Evolutionary conservation across 92 coral and sea anemone genomes (phyloP).

Genomic region (Diadumene lineata): DNA sequence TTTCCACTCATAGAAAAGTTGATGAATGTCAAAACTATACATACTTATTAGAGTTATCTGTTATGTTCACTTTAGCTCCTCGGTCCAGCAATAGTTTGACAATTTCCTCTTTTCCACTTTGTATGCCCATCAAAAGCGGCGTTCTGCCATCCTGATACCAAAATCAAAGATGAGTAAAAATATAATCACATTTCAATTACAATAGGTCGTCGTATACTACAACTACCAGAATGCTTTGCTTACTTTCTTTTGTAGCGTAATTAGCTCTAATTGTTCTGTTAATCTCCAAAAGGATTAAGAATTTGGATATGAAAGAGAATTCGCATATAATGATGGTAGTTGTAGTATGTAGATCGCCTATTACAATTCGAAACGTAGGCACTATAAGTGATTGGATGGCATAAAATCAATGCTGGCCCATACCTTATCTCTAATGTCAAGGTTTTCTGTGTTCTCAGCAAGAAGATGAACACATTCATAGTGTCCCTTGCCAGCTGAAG

Average conservation of each 20-base stretch:
- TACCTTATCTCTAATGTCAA: constrained; percentile 87
- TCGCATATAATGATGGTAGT: no score
- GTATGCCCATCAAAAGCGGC: constrained; percentile 87
- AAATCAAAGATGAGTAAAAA: background rate
- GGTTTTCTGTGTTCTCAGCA: constrained; percentile 58
- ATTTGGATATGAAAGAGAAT: no score
- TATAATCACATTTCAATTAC: no score
- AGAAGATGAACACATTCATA: constrained; percentile 70
- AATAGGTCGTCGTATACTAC: no score
- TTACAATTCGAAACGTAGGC: no score
- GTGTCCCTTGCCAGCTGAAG: constrained; percentile 89
- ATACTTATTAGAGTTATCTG: constrained; percentile 91
- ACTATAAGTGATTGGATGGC: no score
- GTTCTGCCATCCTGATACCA: constrained; percentile 85
- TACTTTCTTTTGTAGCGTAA: no score
- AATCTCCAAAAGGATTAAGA: no score
- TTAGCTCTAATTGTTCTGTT: no score
- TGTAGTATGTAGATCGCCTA: no score
- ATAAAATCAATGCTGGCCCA: no score
- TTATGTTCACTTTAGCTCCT: constrained; percentile 91
- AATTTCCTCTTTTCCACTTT: constrained; percentile 84
- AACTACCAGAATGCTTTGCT: no score
- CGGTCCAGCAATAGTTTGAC: constrained; percentile 77
- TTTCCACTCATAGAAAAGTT: background rate
- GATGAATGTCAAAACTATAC: background rate